Percentiles rank a stretch among this genome's conserved stretches.
Evolutionary conservation across 2,113 vertebrate genomes (phyloP).

Genomic region (Sylvietta virens): DNA sequence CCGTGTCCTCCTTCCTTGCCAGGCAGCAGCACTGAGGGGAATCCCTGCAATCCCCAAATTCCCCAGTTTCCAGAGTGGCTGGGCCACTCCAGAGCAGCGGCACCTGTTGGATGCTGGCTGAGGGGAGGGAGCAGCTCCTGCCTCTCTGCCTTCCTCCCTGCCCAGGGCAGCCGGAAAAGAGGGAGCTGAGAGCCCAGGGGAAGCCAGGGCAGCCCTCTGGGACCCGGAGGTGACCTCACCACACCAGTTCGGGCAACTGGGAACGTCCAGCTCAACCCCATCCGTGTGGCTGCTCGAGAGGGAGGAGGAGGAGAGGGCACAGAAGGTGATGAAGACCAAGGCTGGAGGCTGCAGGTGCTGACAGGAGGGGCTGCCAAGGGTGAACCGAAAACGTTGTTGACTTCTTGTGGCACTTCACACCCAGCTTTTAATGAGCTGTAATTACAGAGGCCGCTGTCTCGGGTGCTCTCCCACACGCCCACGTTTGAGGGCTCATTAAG

Average conservation of each 20-base stretch:
- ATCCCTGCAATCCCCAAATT: neutral
- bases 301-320: neutral
- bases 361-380: neutral
- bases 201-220: neutral
- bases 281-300: neutral
- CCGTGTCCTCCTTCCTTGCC: fast-evolving
- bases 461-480: too few relatives aligned
- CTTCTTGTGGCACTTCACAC: neutral
- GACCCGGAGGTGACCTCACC: neutral
- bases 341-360: neutral
- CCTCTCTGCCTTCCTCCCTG: neutral
- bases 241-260: neutral
- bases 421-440: neutral
- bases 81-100: neutral
- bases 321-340: neutral
- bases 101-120: neutral
- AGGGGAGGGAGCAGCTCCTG: neutral
- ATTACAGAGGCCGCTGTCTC: neutral
- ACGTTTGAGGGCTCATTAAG: neutral
- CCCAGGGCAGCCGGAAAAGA: neutral
- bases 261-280: neutral
- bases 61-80: fast-evolving
- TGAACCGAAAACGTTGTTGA: neutral
- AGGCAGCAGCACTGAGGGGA: neutral
- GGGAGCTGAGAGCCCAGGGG: fast-evolving